A percentile compares a stretch with the other conserved stretches of the same genome.
These are phyloP conservation scores for Jacana jacana DNA, from an alignment of 2,113 vertebrate genomes.

Conservation along the genomic window DNA sequence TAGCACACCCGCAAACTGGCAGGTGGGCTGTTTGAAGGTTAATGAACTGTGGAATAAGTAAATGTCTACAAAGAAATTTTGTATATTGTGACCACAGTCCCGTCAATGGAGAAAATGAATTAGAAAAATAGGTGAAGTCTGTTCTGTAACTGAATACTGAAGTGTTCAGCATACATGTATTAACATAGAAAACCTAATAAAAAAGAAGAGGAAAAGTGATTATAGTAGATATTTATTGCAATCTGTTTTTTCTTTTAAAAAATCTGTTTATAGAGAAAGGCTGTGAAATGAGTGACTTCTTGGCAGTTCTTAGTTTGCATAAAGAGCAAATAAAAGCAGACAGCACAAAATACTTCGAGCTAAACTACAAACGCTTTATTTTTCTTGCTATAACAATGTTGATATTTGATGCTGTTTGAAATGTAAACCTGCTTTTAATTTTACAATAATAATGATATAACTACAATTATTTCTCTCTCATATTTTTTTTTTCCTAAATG, in stretches of 20 bases:
- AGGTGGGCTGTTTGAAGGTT: constrained; percentile 55
- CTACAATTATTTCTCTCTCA: constrained; percentile 34
- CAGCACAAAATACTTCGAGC: constrained; percentile 67
- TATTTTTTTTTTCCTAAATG: constrained; percentile 54
- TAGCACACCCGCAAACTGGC: constrained; percentile 26
- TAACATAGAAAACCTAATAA: constrained; percentile 59
- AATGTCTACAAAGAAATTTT: constrained; percentile 64
- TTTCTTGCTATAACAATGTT: constrained; percentile 69
- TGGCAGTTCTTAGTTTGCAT: constrained; percentile 32
- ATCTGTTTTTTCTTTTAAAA: constrained; percentile 41
- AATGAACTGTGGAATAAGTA: constrained; percentile 69
- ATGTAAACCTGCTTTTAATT: constrained; percentile 73
- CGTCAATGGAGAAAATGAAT: constrained; percentile 66
- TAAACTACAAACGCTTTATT: constrained; percentile 68
- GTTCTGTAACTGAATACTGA: constrained; percentile 15
- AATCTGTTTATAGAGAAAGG: constrained; percentile 9
- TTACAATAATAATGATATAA: constrained; percentile 48
- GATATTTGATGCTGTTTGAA: constrained; percentile 65
- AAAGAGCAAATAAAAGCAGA: constrained; percentile 56
- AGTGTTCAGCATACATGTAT: background rate
- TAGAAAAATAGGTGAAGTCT: constrained; percentile 52
- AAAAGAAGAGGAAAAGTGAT: constrained; percentile 35
- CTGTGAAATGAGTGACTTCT: constrained; percentile 52
- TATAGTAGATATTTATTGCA: constrained; percentile 19
- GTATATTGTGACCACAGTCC: constrained; percentile 44